Percentiles rank a stretch among this genome's conserved stretches.
Conservation (phyloP, 2,113 vertebrate genomes). For the Corvus moneduloides region DNA sequence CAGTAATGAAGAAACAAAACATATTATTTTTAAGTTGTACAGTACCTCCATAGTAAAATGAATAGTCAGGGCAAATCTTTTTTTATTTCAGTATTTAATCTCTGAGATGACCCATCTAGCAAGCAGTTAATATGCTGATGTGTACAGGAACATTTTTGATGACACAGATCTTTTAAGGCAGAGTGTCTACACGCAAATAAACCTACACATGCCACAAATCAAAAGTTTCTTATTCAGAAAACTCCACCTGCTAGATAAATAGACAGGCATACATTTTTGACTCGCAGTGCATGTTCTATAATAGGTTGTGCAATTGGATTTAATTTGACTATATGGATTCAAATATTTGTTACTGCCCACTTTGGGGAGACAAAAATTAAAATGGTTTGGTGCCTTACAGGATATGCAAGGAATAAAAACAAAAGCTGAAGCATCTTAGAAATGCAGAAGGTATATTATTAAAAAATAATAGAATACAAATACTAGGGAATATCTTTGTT, state of each 20-base stretch:
- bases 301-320: neutral
- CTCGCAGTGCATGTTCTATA: neutral
- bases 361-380: constrained; percentile 55
- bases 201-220: constrained; percentile 13
- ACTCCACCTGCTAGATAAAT: constrained; percentile 1
- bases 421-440: neutral
- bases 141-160: neutral
- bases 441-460: constrained; percentile 43
- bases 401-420: neutral
- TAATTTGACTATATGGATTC: constrained; percentile 4
- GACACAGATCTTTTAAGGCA: constrained; percentile 28
- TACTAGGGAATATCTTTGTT: constrained; percentile 42
- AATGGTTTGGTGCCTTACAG: neutral
- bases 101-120: constrained; percentile 20
- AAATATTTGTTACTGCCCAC: constrained; percentile 2
- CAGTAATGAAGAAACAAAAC: neutral
- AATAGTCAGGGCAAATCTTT: neutral
- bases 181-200: neutral
- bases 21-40: neutral
- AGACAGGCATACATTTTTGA: neutral
- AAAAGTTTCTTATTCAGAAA: constrained; percentile 55
- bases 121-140: neutral
- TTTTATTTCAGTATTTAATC: neutral
- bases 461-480: constrained; percentile 43
- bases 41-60: neutral